Evolutionary conservation across 2,113 vertebrate genomes (phyloP), one percentile per base, ranked within the genome.

Genomic region (Raja brachyura): DNA sequence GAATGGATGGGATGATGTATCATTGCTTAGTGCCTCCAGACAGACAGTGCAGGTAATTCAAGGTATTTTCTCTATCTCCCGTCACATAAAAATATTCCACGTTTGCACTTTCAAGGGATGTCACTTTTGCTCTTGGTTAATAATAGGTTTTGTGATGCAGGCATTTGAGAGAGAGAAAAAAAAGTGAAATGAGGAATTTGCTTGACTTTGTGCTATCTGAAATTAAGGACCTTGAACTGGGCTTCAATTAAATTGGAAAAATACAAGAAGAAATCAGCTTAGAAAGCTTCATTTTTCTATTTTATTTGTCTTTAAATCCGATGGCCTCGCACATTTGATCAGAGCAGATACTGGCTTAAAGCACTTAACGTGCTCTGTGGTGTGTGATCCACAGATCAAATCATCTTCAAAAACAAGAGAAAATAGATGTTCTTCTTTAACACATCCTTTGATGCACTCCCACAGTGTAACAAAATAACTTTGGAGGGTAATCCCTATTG

Each of bases 11-110:
- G 97, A 96, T 96, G 96, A 96, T 97, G 96, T 97, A 97, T 97
- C 96, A 96, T 97, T 95, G 96, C 96, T 95, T 94, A 96, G 95
- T 94, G 96, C 96, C 97, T 96, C 95, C 96, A 97, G 97, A 97
- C 97, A 97, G 96, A 96, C 96, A 96, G 95, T 96, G 96, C 96
- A 96, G 95, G 95, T 97, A 96, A 97, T 97, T 97, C 96, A 97
- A 97, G 97, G 97, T 96, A 94, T 96, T 95, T 96, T 95, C 94
- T 94, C 95, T 95, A 95, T 95, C 94, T 96, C 95, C 94, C 95
- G 96, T 95, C 95, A 94, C 95, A 95, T 97, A 97, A 96, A 96
- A 96, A 96, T 95, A 96, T 96, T 96, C 95, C 94, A 93, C 94
- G 95, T 25, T 33, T 81, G 77, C 96, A 95, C 95, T 96, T 96